Percentiles rank a stretch among this genome's conserved stretches.
These are phyloP conservation scores for Colinus virginianus DNA, from an alignment of 2,113 vertebrate species.

Conservation along the genomic window DNA sequence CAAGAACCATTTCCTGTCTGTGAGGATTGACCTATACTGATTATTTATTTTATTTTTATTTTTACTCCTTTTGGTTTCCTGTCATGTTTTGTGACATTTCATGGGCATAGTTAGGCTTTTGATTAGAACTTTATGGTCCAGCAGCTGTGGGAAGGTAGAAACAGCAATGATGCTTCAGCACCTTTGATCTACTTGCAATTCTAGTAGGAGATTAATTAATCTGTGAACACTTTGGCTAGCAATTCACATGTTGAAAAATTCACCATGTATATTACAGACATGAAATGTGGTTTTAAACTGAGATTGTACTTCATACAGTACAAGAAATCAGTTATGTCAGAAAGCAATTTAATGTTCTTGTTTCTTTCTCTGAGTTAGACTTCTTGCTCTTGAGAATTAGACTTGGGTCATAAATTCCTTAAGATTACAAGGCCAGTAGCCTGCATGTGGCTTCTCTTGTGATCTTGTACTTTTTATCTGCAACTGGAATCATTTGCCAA, in stretches of 20 bases:
- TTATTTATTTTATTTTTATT: not conserved
- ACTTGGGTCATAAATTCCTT: not conserved
- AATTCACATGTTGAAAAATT: not conserved
- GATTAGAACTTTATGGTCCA: not conserved
- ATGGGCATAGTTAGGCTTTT: not conserved
- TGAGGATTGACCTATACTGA: not conserved
- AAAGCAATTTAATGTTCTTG: not conserved
- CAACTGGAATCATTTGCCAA: not conserved
- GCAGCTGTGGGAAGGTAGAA: not conserved
- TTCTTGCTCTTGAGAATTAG: not conserved
- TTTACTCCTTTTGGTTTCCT: not conserved
- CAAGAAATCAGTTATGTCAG: not conserved
- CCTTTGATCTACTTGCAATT: not conserved
- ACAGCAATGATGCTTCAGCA: not conserved
- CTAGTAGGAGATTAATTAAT: not conserved
- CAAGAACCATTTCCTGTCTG: not conserved
- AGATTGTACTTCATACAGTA: not conserved
- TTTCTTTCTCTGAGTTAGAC: not conserved
- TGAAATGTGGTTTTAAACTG: not conserved
- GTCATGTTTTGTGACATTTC: not conserved
- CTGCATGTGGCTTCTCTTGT: not conserved
- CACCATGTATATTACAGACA: not conserved
- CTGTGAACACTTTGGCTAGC: not conserved
- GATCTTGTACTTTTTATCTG: not conserved
- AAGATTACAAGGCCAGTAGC: not conserved